Evolutionary conservation across 1,140 invertebrate genomes (phyloP).

Genomic region (Panagrolaimus sp.): DNA sequence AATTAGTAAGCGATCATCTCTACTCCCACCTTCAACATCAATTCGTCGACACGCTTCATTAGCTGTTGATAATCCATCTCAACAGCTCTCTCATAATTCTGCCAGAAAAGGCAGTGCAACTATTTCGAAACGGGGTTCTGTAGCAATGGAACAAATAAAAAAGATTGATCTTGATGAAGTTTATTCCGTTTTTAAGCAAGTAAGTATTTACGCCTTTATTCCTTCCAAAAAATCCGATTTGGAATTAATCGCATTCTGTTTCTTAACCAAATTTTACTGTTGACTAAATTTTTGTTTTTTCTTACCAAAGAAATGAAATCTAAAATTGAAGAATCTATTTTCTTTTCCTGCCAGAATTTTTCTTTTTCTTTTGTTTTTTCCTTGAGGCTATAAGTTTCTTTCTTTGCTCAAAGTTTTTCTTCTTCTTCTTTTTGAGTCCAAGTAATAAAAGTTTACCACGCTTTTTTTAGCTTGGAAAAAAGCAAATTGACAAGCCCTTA

Average conservation of each 20-base stretch:
- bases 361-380: not conserved
- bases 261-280: slow-evolving; percentile 11
- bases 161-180: slow-evolving; percentile 46
- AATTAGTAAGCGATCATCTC: slow-evolving; percentile 17
- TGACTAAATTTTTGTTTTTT: slow-evolving; percentile 8
- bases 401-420: slow-evolving; percentile 2
- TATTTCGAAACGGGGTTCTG: slow-evolving; percentile 30
- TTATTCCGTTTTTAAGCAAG: slow-evolving; percentile 47
- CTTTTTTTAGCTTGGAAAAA: slow-evolving; percentile 11
- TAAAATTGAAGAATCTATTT: not conserved
- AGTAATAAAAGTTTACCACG: not conserved
- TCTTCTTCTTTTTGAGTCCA: not conserved
- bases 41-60: slow-evolving; percentile 10
- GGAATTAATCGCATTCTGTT: not conserved
- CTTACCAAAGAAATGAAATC: not conserved
- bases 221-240: too few relatives aligned
- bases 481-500: not conserved
- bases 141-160: slow-evolving; percentile 44
- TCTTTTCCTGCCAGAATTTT: not conserved
- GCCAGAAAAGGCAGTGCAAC: slow-evolving; percentile 8
- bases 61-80: slow-evolving; percentile 8
- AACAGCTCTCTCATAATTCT: slow-evolving; percentile 19
- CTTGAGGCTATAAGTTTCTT: slow-evolving; percentile 5
- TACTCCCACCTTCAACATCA: not conserved
- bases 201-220: not conserved